Conservation (phyloP, 2,888 invertebrate species). For the Parthenolecanium corni region DNA sequence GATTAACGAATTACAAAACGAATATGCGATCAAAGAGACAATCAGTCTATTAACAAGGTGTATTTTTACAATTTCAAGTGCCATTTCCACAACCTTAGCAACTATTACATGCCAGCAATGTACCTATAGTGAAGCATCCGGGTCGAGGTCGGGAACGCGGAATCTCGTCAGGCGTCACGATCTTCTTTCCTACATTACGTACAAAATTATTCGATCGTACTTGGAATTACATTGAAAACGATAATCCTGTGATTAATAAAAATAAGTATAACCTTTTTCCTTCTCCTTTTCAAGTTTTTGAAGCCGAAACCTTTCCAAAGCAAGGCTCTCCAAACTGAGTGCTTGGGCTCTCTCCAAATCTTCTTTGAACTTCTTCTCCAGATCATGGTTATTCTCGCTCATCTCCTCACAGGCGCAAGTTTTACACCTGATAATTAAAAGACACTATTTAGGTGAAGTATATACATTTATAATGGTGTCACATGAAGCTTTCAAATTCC, state of each 20-base stretch:
- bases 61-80: background rate
- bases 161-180: conserved; percentile 41
- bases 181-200: conserved; percentile 2
- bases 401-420: too few species aligned
- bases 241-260: background rate
- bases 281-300: conserved; percentile 44
- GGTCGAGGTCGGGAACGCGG: conserved; percentile 44
- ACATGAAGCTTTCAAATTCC: too few species aligned
- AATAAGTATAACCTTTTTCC: background rate
- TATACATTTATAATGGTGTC: too few species aligned
- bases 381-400: conserved; percentile 35
- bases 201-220: background rate
- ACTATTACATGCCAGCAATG: too few species aligned
- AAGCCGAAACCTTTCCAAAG: conserved; percentile 66
- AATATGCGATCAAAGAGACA: too few species aligned
- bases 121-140: conserved; percentile 43
- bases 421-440: too few species aligned
- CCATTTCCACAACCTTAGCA: too few species aligned
- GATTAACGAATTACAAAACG: too few species aligned
- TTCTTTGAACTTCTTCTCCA: conserved; percentile 71
- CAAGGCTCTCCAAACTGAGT: conserved; percentile 72
- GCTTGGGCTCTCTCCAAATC: conserved; percentile 81
- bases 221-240: background rate
- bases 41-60: background rate
- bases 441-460: too few species aligned